Percentiles rank a stretch among this genome's conserved stretches.
Conservation (phyloP, 2,888 invertebrate genomes). For the Lasioglossum malachurum region DNA sequence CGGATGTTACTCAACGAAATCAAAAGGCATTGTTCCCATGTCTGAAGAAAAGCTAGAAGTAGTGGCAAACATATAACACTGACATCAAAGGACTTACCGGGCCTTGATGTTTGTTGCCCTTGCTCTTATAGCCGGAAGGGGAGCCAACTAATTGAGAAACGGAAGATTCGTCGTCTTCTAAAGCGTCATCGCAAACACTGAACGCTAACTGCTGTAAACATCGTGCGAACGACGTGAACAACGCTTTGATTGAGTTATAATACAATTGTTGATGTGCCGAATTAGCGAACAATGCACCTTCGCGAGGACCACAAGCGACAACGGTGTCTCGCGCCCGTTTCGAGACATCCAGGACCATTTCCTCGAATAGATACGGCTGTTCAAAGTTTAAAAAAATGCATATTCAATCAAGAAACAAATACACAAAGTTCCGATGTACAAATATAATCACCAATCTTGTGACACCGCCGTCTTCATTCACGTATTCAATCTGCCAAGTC, state of each 20-base stretch:
- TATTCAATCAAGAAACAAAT: slow-evolving; percentile 8
- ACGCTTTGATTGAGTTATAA: slow-evolving; percentile 79
- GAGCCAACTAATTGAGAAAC: slow-evolving; percentile 89
- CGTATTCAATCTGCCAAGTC: slow-evolving; percentile 94
- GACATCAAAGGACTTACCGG: slow-evolving; percentile 73
- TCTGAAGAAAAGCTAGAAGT: slow-evolving; percentile 82
- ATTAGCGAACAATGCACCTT: slow-evolving; percentile 87
- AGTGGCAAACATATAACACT: slow-evolving; percentile 45
- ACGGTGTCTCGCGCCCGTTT: slow-evolving; percentile 90
- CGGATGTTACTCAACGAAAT: slow-evolving; percentile 95
- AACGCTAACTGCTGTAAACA: slow-evolving; percentile 91
- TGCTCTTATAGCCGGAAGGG: slow-evolving; percentile 85
- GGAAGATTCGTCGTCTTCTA: slow-evolving; percentile 86
- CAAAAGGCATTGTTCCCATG: slow-evolving; percentile 93
- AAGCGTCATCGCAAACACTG: slow-evolving; percentile 88
- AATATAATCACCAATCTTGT: slow-evolving; percentile 89
- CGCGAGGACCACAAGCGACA: slow-evolving; percentile 89
- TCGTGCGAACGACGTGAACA: slow-evolving; percentile 83
- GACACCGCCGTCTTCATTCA: slow-evolving; percentile 93
- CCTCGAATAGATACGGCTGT: slow-evolving; percentile 90
- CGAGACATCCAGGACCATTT: slow-evolving; percentile 90
- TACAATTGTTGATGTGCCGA: slow-evolving; percentile 83
- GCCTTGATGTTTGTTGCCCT: slow-evolving; percentile 79
- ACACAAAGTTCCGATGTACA: background rate
- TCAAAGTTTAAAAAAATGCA: slow-evolving; percentile 20